Conservation (phyloP, 2,113 vertebrate species). For the Melanotaenia duboulayi region DNA sequence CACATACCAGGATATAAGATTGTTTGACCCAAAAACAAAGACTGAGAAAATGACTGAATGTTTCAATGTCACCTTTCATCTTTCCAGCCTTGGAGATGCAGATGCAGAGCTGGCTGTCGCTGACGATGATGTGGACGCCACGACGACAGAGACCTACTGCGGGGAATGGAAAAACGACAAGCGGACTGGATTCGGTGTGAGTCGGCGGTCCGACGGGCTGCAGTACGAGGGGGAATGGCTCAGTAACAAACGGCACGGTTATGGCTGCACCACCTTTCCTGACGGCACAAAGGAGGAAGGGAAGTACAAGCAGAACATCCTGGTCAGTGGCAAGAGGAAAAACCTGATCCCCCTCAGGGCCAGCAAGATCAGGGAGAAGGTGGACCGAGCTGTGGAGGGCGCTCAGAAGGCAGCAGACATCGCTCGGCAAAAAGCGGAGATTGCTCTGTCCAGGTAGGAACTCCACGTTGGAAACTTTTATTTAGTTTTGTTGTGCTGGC, state of each 20-base stretch:
- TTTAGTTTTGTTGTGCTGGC: too few species aligned
- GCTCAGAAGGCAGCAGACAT: conserved; percentile 92
- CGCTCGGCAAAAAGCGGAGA: conserved; percentile 97
- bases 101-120: conserved; percentile 86
- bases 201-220: conserved; percentile 94
- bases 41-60: too few species aligned
- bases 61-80: conserved; percentile 3
- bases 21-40: background rate
- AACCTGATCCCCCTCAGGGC: conserved; percentile 96
- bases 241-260: conserved; percentile 93
- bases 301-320: conserved; percentile 96
- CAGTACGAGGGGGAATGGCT: conserved; percentile 95
- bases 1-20: too few species aligned
- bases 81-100: conserved; percentile 91
- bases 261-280: conserved; percentile 96
- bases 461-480: too few species aligned
- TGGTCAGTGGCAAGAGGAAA: conserved; percentile 97
- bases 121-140: conserved; percentile 95
- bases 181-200: conserved; percentile 91
- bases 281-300: conserved; percentile 98
- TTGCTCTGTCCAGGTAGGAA: conserved; percentile 93
- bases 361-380: conserved; percentile 98
- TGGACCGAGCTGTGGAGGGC: conserved; percentile 93
- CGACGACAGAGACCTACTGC: conserved; percentile 93
- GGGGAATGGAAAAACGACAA: conserved; percentile 98